Evolutionary conservation across 2,113 vertebrate genomes (phyloP), one percentile per base, ranked within the genome.

Genomic region (Nerophis lumbriciformis): DNA sequence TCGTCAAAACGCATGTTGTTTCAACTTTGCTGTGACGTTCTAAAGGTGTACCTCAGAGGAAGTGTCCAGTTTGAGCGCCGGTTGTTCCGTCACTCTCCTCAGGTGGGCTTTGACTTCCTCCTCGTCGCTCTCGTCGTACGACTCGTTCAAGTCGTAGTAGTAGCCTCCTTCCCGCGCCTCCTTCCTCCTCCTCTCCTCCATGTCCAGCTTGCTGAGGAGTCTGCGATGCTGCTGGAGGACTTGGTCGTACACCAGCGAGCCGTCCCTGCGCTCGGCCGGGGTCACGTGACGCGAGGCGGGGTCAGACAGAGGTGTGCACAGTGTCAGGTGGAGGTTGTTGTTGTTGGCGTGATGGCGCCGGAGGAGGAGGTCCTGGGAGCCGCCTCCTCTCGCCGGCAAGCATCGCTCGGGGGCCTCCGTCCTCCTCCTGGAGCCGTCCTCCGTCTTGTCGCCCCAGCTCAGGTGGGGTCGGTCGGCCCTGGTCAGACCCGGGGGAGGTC

Each of bases 71-170:
- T 98, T 98, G 74, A 99, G 92, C 0, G 96, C 92, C 0, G 95
- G 94, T 83, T 98, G 97, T 64, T 97, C 91, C 0, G 93, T 91
- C 51, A 99, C 96, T 1, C 93, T 93, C 52, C 92, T 92, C 61
- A 99, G 91, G 87, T 99, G 95, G 44, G 94, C 92, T 72, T 93
- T 90, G 69, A 99, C 94, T 74, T 98, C 97, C 73, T 99, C 97
- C 65, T 98, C 95, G 0, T 99, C 96, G 0, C 96, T 99, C 84
- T 99, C 97, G 0, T 98, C 97, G 0, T 95, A 98, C 4, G 97
- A 98, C 82, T 98, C 95, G 0, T 97, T 94, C 66, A 96, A 85
- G 84, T 98, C 95, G 0, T 95, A 99, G 83, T 94, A 98, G 82
- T 95, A 98, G 59, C 97, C 96, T 92, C 94, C 96, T 78, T 97